Percentiles rank a stretch among this genome's conserved stretches.
Conservation (phyloP, 2,113 vertebrate genomes). For the Tor tambroides region DNA sequence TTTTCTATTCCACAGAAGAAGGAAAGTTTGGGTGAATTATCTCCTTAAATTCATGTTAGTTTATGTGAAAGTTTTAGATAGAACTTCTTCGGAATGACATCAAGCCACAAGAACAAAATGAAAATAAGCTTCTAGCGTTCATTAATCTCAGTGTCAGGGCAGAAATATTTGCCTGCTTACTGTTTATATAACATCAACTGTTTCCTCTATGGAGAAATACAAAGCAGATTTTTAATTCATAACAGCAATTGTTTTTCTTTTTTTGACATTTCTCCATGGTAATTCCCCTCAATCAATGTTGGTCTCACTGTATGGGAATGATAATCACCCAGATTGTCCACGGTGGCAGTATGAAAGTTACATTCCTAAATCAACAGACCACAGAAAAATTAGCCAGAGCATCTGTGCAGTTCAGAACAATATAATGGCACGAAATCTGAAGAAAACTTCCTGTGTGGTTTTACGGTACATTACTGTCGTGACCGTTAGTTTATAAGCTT, state of each 20-base stretch:
- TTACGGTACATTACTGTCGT: background rate
- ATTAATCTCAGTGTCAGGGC: slow-evolving; percentile 18
- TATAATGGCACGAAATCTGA: slow-evolving; percentile 13
- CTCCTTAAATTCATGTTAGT: background rate
- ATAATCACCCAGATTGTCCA: slow-evolving; percentile 4
- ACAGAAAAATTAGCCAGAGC: background rate
- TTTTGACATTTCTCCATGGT: slow-evolving; percentile 29
- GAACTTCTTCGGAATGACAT: background rate
- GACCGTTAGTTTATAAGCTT: background rate
- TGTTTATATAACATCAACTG: slow-evolving; percentile 19
- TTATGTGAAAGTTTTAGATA: background rate
- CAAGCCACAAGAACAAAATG: background rate
- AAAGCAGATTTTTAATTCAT: slow-evolving; percentile 36
- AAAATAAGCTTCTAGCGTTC: slow-evolving; percentile 7
- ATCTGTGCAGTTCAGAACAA: slow-evolving; percentile 7
- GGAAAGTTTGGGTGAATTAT: background rate
- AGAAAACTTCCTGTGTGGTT: background rate
- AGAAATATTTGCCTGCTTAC: slow-evolving; percentile 23
- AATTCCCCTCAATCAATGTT: slow-evolving; percentile 18
- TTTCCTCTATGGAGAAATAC: slow-evolving; percentile 24
- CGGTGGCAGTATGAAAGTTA: slow-evolving; percentile 11
- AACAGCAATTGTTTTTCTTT: slow-evolving; percentile 40
- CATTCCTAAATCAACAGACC: slow-evolving; percentile 31
- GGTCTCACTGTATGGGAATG: background rate
- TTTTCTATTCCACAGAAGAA: background rate